phyloP scores from a whole-genome alignment of 2,888 invertebrate species.

The Tillus elongatus region DNA sequence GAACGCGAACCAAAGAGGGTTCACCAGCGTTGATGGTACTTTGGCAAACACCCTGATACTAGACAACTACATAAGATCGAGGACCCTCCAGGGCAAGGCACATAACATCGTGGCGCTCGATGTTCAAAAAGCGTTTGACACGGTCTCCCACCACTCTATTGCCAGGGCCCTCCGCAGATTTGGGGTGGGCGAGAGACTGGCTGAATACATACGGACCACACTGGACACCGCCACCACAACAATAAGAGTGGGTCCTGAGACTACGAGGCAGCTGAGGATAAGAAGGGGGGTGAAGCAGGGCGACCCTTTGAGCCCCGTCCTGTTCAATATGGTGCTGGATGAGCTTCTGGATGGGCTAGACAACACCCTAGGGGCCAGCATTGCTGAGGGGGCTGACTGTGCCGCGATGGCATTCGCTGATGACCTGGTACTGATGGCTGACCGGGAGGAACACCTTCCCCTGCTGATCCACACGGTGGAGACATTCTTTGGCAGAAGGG shows the following conservation, averaged over 20 bases:
- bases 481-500: slow-evolving; percentile 15
- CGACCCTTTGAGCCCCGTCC: slow-evolving; percentile 11
- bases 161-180: slow-evolving; percentile 29
- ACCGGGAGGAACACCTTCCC: slow-evolving; percentile 8
- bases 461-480: neutral
- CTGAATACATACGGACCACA: too few species aligned
- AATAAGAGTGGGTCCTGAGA: slow-evolving; percentile 12
- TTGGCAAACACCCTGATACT: slow-evolving; percentile 31
- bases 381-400: neutral
- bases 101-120: too few species aligned
- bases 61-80: slow-evolving; percentile 27
- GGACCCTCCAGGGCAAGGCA: too few species aligned
- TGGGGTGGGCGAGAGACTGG: too few species aligned
- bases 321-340: too few species aligned
- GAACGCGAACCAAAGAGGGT: slow-evolving; percentile 26
- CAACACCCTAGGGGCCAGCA: neutral
- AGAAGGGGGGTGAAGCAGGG: neutral
- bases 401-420: slow-evolving; percentile 20
- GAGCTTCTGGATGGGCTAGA: too few species aligned
- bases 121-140: too few species aligned
- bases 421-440: slow-evolving; percentile 18
- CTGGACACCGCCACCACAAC: slow-evolving; percentile 12
- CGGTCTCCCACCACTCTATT: slow-evolving; percentile 24
- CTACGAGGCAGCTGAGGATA: slow-evolving; percentile 3
- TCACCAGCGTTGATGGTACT: slow-evolving; percentile 33